phyloP scores from a whole-genome alignment of 2,797 vertebrate species.

The Eulemur coronatus region DNA sequence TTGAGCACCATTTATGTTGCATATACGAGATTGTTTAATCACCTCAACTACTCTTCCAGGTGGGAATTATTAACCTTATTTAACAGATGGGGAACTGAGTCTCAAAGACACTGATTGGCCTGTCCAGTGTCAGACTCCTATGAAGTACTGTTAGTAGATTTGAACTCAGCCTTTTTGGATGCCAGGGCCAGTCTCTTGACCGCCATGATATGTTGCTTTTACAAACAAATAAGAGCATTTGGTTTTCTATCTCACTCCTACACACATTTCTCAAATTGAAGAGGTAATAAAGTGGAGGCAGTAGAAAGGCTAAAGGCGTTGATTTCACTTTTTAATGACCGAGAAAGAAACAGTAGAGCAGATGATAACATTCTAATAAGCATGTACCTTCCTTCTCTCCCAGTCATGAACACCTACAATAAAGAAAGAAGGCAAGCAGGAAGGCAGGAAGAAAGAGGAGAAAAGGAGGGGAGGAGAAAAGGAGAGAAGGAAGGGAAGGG shows the following conservation, averaged over 20 bases:
- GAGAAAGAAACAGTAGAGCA: neutral
- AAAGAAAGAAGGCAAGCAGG: neutral
- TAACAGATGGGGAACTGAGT: neutral
- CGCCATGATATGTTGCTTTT: neutral
- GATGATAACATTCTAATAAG: neutral
- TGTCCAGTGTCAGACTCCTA: neutral
- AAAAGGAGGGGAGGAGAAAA: too few relatives aligned
- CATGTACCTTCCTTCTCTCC: neutral
- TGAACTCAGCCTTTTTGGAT: neutral
- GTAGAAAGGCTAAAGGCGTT: neutral
- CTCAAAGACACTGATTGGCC: neutral
- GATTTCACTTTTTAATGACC: slow-evolving; percentile 3
- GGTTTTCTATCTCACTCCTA: neutral
- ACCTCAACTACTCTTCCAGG: neutral
- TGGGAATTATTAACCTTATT: neutral
- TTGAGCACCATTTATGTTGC: neutral
- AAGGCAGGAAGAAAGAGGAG: too few relatives aligned
- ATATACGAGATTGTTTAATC: neutral
- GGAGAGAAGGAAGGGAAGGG: too few relatives aligned
- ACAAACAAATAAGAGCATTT: neutral
- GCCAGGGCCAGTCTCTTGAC: neutral
- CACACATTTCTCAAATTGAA: neutral
- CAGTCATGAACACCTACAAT: neutral
- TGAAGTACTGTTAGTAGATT: neutral
- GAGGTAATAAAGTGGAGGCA: neutral